These are phyloP conservation scores for Ladona fulva DNA, from an alignment of 1,140 invertebrate species.

Conservation along the genomic window DNA sequence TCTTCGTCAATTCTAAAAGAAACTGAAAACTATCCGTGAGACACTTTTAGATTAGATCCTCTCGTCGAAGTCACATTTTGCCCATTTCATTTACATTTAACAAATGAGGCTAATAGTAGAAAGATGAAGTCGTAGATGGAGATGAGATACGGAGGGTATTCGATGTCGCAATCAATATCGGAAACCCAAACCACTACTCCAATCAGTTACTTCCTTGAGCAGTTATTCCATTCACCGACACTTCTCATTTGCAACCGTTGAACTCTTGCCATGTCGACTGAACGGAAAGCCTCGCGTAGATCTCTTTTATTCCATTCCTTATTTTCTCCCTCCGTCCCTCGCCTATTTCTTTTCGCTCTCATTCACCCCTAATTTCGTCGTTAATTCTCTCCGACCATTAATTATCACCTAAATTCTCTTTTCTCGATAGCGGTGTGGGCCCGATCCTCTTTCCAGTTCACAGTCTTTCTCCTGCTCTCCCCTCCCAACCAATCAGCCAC, in stretches of 20 bases:
- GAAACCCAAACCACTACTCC: neutral
- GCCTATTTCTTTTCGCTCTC: neutral
- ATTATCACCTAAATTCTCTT: neutral
- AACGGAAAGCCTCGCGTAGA: neutral
- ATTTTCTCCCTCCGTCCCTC: neutral
- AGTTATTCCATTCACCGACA: neutral
- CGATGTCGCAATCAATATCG: neutral
- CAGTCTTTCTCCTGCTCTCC: neutral
- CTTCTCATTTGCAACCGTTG: neutral
- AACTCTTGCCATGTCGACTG: neutral
- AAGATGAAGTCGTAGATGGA: too few relatives aligned
- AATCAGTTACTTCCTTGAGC: neutral
- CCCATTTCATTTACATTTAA: too few relatives aligned
- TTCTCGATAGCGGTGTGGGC: neutral
- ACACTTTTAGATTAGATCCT: too few relatives aligned
- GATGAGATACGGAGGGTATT: neutral
- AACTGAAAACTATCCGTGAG: too few relatives aligned
- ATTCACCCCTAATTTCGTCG: constrained; percentile 1
- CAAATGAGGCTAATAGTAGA: too few relatives aligned
- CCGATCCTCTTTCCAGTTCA: neutral
- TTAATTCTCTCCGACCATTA: neutral
- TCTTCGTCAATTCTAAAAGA: too few relatives aligned
- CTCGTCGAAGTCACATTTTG: too few relatives aligned
- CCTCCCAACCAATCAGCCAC: neutral
- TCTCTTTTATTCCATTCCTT: neutral